These are phyloP conservation scores for Odobenus rosmarus DNA, from an alignment of 2,113 vertebrate species.

Conservation along the genomic window DNA sequence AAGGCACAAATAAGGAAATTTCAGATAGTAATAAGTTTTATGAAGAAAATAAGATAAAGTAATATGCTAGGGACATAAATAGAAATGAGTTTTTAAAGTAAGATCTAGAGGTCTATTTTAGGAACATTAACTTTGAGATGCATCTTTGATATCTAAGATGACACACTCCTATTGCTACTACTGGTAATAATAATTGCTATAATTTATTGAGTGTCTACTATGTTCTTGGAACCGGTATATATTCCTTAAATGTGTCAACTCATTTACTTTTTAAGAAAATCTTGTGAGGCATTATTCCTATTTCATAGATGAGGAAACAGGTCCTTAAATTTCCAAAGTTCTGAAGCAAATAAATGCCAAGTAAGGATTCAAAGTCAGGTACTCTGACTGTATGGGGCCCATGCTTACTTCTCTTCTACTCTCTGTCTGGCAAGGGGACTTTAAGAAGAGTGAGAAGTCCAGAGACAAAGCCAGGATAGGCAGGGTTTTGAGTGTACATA, in stretches of 20 bases:
- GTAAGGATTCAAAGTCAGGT: conserved; percentile 74
- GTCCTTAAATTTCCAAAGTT: conserved; percentile 72
- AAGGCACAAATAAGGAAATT: neutral
- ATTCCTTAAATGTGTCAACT: neutral
- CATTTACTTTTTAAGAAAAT: neutral
- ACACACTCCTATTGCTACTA: neutral
- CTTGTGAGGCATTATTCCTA: neutral
- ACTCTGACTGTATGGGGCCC: conserved; percentile 9
- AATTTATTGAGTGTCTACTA: neutral
- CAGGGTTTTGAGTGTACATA: neutral
- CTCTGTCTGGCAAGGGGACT: neutral
- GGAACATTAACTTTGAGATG: neutral
- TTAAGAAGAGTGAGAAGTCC: neutral
- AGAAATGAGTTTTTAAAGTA: neutral
- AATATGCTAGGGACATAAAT: neutral
- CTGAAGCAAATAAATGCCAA: conserved; percentile 63
- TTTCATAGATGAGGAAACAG: neutral
- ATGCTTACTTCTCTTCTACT: neutral
- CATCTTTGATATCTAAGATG: neutral
- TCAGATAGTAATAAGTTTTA: neutral
- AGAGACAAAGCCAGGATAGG: neutral
- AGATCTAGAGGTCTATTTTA: neutral
- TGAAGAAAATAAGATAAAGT: neutral
- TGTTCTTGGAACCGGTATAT: neutral
- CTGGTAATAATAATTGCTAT: neutral